A percentile compares a stretch with the other conserved stretches of the same genome.
These are phyloP conservation scores for Cephus spinipes DNA, from an alignment of 2,888 invertebrate genomes.

Conservation along the genomic window DNA sequence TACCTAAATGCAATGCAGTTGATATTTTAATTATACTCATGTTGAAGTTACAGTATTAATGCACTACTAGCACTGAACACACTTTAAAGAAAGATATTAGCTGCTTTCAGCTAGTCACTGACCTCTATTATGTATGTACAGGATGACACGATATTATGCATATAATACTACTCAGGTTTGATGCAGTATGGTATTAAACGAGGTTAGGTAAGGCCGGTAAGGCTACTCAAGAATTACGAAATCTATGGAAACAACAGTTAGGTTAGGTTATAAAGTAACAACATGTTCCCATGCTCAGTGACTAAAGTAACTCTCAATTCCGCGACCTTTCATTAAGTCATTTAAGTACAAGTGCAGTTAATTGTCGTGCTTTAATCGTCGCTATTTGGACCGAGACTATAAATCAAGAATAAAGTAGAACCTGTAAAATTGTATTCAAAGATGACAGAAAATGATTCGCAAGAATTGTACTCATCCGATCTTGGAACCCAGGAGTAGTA, in stretches of 20 bases:
- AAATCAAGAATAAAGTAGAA: neutral
- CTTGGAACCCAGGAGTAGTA: constrained; percentile 81
- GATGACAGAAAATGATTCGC: constrained; percentile 54
- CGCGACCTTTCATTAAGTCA: neutral
- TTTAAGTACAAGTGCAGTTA: neutral
- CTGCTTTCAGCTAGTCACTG: neutral
- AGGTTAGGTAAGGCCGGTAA: neutral
- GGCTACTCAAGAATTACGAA: neutral
- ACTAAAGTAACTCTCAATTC: neutral
- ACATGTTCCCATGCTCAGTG: neutral
- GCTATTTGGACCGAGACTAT: neutral
- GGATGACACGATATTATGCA: neutral
- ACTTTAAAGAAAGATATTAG: neutral
- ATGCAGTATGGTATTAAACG: neutral
- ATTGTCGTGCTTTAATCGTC: neutral
- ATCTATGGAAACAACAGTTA: neutral
- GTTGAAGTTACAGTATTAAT: neutral
- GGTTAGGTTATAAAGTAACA: neutral
- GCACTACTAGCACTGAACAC: neutral
- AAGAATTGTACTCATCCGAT: constrained; percentile 78
- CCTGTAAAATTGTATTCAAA: neutral
- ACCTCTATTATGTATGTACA: neutral
- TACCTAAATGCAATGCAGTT: constrained; percentile 38
- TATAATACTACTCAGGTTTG: neutral
- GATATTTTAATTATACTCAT: constrained; percentile 27